Percentiles rank a stretch among this genome's conserved stretches.
phyloP scores from a whole-genome alignment of 2,113 vertebrate species.

The Hypomesus transpacificus region DNA sequence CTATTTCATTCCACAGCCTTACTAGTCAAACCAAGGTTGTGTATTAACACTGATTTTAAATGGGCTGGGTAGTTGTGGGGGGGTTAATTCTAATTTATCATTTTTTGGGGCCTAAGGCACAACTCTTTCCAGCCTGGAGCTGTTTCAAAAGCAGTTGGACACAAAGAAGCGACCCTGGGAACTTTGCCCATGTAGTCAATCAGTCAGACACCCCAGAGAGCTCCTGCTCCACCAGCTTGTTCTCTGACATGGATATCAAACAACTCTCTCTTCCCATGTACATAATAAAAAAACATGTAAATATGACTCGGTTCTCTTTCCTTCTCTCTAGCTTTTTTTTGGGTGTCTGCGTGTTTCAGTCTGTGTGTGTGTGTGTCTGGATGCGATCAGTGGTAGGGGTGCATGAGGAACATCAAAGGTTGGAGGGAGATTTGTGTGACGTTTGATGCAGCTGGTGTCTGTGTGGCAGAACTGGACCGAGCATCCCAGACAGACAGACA shows the following conservation, averaged over 20 bases:
- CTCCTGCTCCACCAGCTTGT: constrained; percentile 70
- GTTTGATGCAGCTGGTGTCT: constrained; percentile 92
- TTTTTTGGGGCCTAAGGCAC: constrained; percentile 70
- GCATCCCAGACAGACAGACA: constrained; percentile 86
- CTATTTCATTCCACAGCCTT: constrained; percentile 60
- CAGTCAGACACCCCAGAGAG: constrained; percentile 76
- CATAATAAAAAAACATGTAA: constrained; percentile 71
- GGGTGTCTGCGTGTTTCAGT: constrained; percentile 46
- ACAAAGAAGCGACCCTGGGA: constrained; percentile 77
- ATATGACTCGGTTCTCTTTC: constrained; percentile 55
- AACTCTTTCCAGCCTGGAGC: constrained; percentile 73
- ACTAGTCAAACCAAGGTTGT: constrained; percentile 58
- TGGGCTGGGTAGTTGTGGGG: constrained; percentile 22
- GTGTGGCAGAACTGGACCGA: constrained; percentile 84
- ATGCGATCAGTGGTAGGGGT: constrained; percentile 72
- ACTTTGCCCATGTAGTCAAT: constrained; percentile 80
- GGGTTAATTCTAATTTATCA: constrained; percentile 78
- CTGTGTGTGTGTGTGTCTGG: constrained; percentile 64
- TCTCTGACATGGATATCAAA: constrained; percentile 73
- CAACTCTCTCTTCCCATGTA: constrained; percentile 65
- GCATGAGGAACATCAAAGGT: constrained; percentile 91
- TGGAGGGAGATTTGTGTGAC: constrained; percentile 78
- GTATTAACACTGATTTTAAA: constrained; percentile 57
- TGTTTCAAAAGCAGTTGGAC: constrained; percentile 74
- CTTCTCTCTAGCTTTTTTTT: constrained; percentile 18